Percentiles rank a stretch among this genome's conserved stretches.
phyloP scores from a whole-genome alignment of 2,888 invertebrate genomes.

The Drosophila mimica region DNA sequence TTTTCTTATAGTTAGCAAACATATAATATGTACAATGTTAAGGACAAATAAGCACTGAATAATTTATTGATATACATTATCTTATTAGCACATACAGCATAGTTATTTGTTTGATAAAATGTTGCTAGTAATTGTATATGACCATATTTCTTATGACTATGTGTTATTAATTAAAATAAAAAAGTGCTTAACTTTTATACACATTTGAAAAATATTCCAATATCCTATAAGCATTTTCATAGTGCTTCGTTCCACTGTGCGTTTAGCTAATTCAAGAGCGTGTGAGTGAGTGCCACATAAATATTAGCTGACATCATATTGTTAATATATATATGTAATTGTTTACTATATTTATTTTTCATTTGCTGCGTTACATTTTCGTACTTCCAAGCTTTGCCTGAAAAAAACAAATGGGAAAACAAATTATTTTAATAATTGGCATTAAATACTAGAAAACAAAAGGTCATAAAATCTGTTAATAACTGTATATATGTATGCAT shows the following conservation, averaged over 20 bases:
- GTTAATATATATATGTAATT: constrained; percentile 28
- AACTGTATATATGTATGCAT: constrained; percentile 9
- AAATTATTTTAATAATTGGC: constrained; percentile 21
- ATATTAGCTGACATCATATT: constrained; percentile 70
- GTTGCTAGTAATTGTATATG: neutral
- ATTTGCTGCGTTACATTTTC: constrained; percentile 19
- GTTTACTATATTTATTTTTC: constrained; percentile 24
- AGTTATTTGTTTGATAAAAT: neutral
- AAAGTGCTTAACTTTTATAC: neutral
- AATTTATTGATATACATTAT: constrained; percentile 11
- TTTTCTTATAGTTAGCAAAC: constrained; percentile 13
- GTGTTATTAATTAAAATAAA: neutral
- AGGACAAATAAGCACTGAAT: constrained; percentile 12
- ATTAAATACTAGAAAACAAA: constrained; percentile 21
- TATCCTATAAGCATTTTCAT: neutral
- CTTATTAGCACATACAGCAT: constrained; percentile 9
- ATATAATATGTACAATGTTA: constrained; percentile 29
- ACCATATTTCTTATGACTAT: constrained; percentile 5
- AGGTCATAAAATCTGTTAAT: constrained; percentile 49
- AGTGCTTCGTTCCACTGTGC: constrained; percentile 65
- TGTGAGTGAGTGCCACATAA: constrained; percentile 44
- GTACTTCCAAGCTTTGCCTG: constrained; percentile 35
- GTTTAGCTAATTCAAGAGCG: constrained; percentile 39
- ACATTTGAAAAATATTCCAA: neutral
- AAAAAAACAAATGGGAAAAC: constrained; percentile 22